Conservation (phyloP, 2,888 invertebrate species). For the Athalia circularis region DNA sequence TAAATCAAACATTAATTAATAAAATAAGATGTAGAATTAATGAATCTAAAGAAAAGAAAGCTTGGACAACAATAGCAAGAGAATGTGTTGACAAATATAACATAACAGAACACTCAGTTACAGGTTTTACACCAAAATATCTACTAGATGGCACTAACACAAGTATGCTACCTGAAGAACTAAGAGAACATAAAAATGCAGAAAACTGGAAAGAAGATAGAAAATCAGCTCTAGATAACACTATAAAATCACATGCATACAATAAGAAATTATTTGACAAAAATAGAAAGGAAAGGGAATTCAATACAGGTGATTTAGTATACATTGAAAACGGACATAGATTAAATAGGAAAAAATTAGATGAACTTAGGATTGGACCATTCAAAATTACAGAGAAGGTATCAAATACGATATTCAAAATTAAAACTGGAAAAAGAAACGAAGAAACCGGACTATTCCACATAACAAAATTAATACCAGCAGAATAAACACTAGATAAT, state of each 20-base stretch:
- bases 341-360: constrained; percentile 45
- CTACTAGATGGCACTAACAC: constrained; percentile 58
- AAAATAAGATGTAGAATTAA: constrained; percentile 62
- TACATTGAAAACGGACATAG: constrained; percentile 25
- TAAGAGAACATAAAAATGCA: not conserved
- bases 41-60: constrained; percentile 54
- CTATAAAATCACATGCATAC: constrained; percentile 23
- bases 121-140: constrained; percentile 60
- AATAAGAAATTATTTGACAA: constrained; percentile 36
- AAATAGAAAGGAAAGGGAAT: constrained; percentile 24
- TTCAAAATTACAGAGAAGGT: constrained; percentile 34
- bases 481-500: constrained; percentile 43
- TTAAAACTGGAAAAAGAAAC: constrained; percentile 17
- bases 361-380: constrained; percentile 44
- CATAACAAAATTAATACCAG: constrained; percentile 53
- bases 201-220: constrained; percentile 15
- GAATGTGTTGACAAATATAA: constrained; percentile 61
- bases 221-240: constrained; percentile 20
- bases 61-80: constrained; percentile 63
- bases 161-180: constrained; percentile 55
- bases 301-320: constrained; percentile 35
- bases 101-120: constrained; percentile 61
- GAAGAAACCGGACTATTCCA: constrained; percentile 9
- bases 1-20: constrained; percentile 56
- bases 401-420: constrained; percentile 27